These are phyloP conservation scores for Cataglyphis livida DNA, from an alignment of 2,888 invertebrate species.

Conservation along the genomic window DNA sequence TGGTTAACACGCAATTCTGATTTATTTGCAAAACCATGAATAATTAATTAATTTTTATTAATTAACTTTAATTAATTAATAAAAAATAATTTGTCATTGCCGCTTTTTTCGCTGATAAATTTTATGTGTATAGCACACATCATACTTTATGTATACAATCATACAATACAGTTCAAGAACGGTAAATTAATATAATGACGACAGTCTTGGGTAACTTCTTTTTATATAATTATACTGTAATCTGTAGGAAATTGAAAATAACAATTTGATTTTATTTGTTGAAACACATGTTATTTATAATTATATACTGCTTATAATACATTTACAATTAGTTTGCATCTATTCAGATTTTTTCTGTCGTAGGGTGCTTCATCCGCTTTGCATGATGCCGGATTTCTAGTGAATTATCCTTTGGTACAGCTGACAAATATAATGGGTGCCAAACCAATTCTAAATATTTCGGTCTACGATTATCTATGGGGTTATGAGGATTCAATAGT, in stretches of 20 bases:
- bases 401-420: conserved; percentile 88
- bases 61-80: no score
- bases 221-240: no score
- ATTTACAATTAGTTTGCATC: not conserved
- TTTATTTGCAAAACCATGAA: not conserved
- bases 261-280: not conserved
- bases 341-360: not conserved
- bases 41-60: not conserved
- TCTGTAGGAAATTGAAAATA: not conserved
- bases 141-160: not conserved
- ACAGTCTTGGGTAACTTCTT: not conserved
- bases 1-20: not conserved
- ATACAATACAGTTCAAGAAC: not conserved
- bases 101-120: not conserved
- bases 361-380: conserved; percentile 88
- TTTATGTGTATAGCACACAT: not conserved
- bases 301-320: not conserved
- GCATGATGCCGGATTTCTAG: conserved; percentile 86
- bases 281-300: not conserved
- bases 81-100: not conserved
- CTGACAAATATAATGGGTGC: conserved; percentile 87
- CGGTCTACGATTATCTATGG: conserved; percentile 92
- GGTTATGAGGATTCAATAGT: conserved; percentile 93
- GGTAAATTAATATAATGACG: not conserved
- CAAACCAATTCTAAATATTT: conserved; percentile 88